Evolutionary conservation across 2,113 vertebrate species (phyloP), one percentile per base, ranked within the genome.

Genomic region (Lepidothrix coronata): DNA sequence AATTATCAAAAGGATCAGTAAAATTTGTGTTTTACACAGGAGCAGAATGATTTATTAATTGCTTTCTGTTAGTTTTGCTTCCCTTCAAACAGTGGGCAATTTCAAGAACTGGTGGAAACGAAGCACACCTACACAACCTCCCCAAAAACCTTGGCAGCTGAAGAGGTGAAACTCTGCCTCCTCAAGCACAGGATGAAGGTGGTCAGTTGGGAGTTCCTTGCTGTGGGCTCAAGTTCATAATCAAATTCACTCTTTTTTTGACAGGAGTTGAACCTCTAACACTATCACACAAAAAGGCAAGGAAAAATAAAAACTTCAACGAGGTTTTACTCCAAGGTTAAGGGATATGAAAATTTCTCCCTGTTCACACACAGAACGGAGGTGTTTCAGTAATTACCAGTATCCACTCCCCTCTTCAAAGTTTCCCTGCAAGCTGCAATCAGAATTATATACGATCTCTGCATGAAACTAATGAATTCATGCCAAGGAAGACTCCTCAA

Each of bases 401-500:
- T 94, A 96, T 89, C 85, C 52, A 88, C 86, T 93, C 87, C 67
- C 77, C 77, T 66, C 91, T 81, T 54, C 73, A 94, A 96, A 80
- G 91, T 96, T 96, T 91, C 93, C 88, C 96, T 95, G 97, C 93
- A 95, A 97, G 95, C 73, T 96, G 92, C 91, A 96, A 93, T 95
- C 88, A 94, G 82, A 97, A 97, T 95, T 97, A 91, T 93, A 96
- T 43, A 91, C n/a, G 6, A 89, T 94, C 93, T 94, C 96, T 96
- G 89, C 88, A 92, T 92, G 85, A 93, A 97, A 93, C 95, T 96
- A 97, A 98, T 95, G 95, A 97, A 96, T 95, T 95, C 89, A 97
- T 93, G 85, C 96, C 91, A 95, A 96, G 90, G 91, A 95, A 6
- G 30, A 89, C 91, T 92, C 85, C 49, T 88, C 93, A 9, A 95